Base-by-base conservation (phyloP, 1,140 invertebrate species). In the Platorchestia sp. region DNA sequence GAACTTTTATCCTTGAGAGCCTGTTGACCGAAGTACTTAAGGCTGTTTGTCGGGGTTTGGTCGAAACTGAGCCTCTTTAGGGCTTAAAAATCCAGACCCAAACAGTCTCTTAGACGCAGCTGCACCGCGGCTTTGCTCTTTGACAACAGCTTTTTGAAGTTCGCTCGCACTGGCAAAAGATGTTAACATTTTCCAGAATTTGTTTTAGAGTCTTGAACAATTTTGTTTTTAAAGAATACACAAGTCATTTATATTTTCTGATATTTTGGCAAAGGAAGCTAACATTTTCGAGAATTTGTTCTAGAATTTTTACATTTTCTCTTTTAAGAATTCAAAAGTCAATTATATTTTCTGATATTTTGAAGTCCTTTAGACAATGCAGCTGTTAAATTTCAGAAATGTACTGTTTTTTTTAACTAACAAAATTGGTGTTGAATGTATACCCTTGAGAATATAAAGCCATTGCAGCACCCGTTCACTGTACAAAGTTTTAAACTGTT, bases 11-110 rank as follows among this genome's bases (percentile, higher is more conserved):
- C 87, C 87, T 41, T 44, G 14, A 36, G 87, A 89, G 43, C 87
- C 87, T 89, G 87, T 89, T 89, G 87, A 89, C 87, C 87, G 43
- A 89, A 44, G 41, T 89, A 89, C 87, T 89, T 44, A 89, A 44
- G 87, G 87, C 87, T 89, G 87, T 89, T 89, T 89, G 87, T 89
- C 41, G 87, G 87, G 43, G 87, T 89, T 89, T 89, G 36, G 87
- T 42, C 87, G 87, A 89, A 86, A 89, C 87, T 42, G 87, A 89
- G 87, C 87, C 87, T 89, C 87, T 89, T 89, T 89, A 42, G 14
- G 87, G 43, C 36, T 42, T 89, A 42, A 89, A 89, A 89, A 89
- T 42, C 41, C 87, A 42, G 41, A 14, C 41, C 41, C 87, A 5
- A 89, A 44, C 43, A 89, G 87, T 89, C 87, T 89, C 43, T 89